These are phyloP conservation scores for Salvelinus alpinus DNA, from an alignment of 2,113 vertebrate genomes.

Conservation along the genomic window DNA sequence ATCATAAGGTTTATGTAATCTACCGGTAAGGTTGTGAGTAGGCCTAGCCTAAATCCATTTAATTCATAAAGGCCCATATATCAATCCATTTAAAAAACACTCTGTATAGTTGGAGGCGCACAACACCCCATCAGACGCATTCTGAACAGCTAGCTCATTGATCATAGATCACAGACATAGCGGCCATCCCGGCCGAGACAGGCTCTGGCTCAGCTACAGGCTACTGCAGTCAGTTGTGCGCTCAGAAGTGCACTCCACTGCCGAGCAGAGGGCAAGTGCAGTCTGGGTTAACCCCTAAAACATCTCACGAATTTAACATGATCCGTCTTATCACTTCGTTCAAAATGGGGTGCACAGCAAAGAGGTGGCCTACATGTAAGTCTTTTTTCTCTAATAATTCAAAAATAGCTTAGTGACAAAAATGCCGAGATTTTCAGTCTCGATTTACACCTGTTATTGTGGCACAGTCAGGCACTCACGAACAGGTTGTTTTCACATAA, in stretches of 20 bases:
- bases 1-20: no score
- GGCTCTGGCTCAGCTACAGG: not conserved
- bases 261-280: conserved; percentile 11
- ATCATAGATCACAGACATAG: conserved; percentile 59
- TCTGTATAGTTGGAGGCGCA: not conserved
- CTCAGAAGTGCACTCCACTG: conserved; percentile 13
- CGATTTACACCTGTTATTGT: conserved; percentile 17
- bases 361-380: not conserved
- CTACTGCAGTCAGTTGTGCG: conserved; percentile 16
- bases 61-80: no score
- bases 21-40: no score
- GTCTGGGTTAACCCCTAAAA: conserved; percentile 4
- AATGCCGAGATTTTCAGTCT: not conserved
- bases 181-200: conserved; percentile 11
- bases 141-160: conserved; percentile 5
- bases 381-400: not conserved
- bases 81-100: not conserved
- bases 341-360: not conserved
- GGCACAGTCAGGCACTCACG: not conserved
- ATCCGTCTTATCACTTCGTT: not conserved
- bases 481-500: conserved; percentile 18
- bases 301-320: not conserved
- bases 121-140: conserved; percentile 13
- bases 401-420: not conserved
- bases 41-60: no score